Evolutionary conservation across 2,888 invertebrate species (phyloP).

Genomic region (Nemoura dubitans): DNA sequence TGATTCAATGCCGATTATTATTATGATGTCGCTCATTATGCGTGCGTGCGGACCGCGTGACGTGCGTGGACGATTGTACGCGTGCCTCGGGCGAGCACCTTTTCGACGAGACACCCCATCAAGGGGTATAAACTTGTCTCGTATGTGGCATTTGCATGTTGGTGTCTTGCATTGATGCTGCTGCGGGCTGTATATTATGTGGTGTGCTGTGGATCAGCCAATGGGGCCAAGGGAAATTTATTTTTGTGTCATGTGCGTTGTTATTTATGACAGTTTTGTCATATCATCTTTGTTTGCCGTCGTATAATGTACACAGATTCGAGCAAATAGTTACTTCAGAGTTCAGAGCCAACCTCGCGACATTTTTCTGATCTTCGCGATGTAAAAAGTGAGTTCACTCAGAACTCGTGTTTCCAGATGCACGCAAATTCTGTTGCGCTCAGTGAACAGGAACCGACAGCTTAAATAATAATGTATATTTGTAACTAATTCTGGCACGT

Average conservation of each 20-base stretch:
- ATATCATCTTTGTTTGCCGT: background rate
- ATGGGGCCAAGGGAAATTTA: slow-evolving; percentile 3
- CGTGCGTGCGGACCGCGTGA: background rate
- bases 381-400: no score
- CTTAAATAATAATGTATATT: background rate
- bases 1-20: background rate
- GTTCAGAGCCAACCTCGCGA: background rate
- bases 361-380: background rate
- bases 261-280: slow-evolving; percentile 2
- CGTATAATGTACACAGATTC: background rate
- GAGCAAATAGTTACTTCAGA: background rate
- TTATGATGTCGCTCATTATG: background rate
- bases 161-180: background rate
- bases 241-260: background rate
- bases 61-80: background rate
- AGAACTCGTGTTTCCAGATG: no score
- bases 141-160: background rate
- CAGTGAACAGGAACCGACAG: background rate
- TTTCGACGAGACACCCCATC: background rate
- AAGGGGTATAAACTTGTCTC: background rate
- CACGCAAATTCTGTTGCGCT: no score
- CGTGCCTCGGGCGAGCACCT: background rate
- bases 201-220: background rate
- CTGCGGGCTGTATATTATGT: background rate
- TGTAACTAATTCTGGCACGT: background rate